phyloP scores from a whole-genome alignment of 2,888 invertebrate genomes.

The Caradrina kadenii region DNA sequence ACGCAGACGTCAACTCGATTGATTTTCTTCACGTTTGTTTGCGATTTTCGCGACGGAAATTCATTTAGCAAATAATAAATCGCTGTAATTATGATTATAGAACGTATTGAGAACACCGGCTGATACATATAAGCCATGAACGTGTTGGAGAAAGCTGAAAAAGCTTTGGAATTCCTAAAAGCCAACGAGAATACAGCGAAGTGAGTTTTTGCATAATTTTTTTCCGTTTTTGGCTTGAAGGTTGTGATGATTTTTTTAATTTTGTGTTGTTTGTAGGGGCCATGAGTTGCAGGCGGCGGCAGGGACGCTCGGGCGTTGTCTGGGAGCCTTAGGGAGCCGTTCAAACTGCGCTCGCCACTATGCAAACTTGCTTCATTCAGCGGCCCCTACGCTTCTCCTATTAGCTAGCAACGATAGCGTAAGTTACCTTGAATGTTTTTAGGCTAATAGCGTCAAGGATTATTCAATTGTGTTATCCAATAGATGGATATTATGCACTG shows the following conservation, averaged over 20 bases:
- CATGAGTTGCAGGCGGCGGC: conserved; percentile 86
- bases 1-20: conserved; percentile 66
- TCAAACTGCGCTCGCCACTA: conserved; percentile 85
- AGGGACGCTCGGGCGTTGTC: conserved; percentile 84
- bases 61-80: conserved; percentile 54
- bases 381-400: conserved; percentile 83
- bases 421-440: conserved; percentile 70
- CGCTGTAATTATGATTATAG: conserved; percentile 67
- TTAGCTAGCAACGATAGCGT: conserved; percentile 88
- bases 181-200: conserved; percentile 81
- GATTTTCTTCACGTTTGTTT: conserved; percentile 79
- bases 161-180: conserved; percentile 86
- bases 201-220: conserved; percentile 71
- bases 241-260: conserved; percentile 44
- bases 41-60: conserved; percentile 69
- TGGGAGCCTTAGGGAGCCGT: conserved; percentile 84
- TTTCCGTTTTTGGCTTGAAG: conserved; percentile 38
- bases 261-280: conserved; percentile 74
- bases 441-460: conserved; percentile 41
- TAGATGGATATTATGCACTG: conserved; percentile 19
- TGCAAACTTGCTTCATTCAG: conserved; percentile 82
- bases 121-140: conserved; percentile 79
- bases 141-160: conserved; percentile 87
- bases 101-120: conserved; percentile 50
- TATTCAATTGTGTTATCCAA: conserved; percentile 39